Percentiles rank a stretch among this genome's conserved stretches.
These are phyloP conservation scores for Nothura maculosa DNA, from an alignment of 2,797 vertebrate genomes.

Conservation along the genomic window DNA sequence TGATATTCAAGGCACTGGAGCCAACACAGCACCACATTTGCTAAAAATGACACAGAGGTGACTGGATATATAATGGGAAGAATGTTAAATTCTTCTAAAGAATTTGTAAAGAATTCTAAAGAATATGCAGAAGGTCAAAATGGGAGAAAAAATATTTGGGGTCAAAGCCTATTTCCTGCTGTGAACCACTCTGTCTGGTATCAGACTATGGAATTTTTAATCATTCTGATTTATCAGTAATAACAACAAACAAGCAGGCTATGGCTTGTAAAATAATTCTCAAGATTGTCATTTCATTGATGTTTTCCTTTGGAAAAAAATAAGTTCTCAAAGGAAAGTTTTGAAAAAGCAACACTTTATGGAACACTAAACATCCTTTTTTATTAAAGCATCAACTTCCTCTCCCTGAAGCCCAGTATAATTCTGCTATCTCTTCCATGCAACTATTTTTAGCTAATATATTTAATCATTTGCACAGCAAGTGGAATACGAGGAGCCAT, in stretches of 20 bases:
- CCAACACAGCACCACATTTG: rapidly evolving
- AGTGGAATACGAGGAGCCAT: conserved; percentile 16
- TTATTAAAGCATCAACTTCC: background rate
- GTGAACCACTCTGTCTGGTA: background rate
- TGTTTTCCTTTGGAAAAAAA: background rate
- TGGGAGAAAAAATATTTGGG: background rate
- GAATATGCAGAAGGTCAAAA: background rate
- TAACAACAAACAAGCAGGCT: background rate
- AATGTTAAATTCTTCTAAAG: too few species aligned
- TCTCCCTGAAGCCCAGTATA: background rate
- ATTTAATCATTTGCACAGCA: background rate
- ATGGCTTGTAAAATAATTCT: background rate
- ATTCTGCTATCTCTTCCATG: background rate
- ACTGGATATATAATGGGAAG: rapidly evolving
- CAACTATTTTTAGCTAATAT: background rate
- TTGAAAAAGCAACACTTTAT: background rate
- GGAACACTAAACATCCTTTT: background rate
- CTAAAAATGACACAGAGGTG: background rate
- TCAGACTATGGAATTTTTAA: background rate
- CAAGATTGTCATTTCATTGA: background rate
- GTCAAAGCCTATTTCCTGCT: background rate
- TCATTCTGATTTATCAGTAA: background rate
- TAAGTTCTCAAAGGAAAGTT: background rate
- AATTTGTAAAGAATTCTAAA: too few species aligned
- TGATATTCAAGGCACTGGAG: rapidly evolving